phyloP scores from a whole-genome alignment of 2,113 vertebrate genomes.

The Dissostichus mawsoni region DNA sequence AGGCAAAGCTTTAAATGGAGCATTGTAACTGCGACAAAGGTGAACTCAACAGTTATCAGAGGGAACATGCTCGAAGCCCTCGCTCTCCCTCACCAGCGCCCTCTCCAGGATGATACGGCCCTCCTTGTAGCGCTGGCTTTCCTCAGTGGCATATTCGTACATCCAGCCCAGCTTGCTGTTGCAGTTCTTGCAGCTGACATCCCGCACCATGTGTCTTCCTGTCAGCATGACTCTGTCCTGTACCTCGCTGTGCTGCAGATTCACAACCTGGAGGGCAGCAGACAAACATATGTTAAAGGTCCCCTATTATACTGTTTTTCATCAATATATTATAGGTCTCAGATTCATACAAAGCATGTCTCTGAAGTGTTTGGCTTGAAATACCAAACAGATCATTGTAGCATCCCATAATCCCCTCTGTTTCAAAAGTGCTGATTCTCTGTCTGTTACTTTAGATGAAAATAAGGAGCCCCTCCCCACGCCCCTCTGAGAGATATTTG shows the following conservation, averaged over 20 bases:
- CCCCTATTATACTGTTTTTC: too few species aligned
- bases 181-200: conserved; percentile 99
- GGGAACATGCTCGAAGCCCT: conserved; percentile 92
- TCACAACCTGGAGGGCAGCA: conserved; percentile 89
- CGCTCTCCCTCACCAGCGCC: conserved; percentile 95
- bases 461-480: too few species aligned
- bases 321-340: too few species aligned
- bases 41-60: conserved; percentile 90
- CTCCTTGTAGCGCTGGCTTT: conserved; percentile 98
- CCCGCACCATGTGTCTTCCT: conserved; percentile 97
- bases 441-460: too few species aligned
- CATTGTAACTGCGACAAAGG: neutral
- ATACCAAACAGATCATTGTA: too few species aligned
- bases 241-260: conserved; percentile 97
- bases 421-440: too few species aligned
- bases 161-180: conserved; percentile 99
- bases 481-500: too few species aligned
- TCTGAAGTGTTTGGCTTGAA: too few species aligned
- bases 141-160: conserved; percentile 98
- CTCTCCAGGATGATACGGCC: conserved; percentile 97
- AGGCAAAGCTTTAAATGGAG: conserved; percentile 31
- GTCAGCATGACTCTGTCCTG: conserved; percentile 99
- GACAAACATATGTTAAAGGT: neutral
- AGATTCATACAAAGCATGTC: too few species aligned
- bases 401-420: too few species aligned